Evolutionary conservation across 2,113 vertebrate genomes (phyloP).

Genomic region (Rhipidura dahli): DNA sequence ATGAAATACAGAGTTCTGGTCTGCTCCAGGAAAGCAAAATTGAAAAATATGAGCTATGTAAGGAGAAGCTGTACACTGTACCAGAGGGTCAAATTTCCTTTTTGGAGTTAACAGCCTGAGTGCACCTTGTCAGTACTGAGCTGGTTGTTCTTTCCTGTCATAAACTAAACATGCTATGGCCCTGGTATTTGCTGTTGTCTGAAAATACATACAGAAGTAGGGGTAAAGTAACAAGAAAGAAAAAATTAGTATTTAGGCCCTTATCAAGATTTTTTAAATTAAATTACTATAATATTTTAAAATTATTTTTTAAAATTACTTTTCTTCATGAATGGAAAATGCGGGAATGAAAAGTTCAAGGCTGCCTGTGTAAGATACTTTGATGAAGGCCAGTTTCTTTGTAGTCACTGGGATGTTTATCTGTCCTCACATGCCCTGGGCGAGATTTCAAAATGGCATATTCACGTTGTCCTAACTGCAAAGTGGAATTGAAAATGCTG

Average conservation of each 20-base stretch:
- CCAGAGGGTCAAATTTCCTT: background rate
- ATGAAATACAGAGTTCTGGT: background rate
- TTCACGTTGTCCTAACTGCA: background rate
- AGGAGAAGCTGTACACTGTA: background rate
- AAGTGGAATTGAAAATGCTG: background rate
- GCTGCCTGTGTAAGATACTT: background rate
- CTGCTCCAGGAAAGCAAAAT: background rate
- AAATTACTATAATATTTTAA: fast-evolving
- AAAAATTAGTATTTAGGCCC: background rate
- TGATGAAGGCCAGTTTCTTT: background rate
- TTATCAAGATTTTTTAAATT: background rate
- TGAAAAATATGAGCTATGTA: background rate
- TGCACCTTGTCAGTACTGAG: background rate
- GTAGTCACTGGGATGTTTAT: background rate
- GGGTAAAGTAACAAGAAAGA: background rate
- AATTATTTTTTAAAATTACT: background rate
- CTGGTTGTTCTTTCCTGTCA: background rate
- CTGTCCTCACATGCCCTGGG: background rate
- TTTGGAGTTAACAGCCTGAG: background rate
- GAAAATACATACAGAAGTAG: background rate
- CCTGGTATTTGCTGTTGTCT: background rate
- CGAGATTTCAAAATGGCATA: background rate
- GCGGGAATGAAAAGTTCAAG: background rate
- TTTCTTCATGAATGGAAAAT: background rate
- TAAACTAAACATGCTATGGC: background rate